These are phyloP conservation scores for Xenus cinereus DNA, from an alignment of 2,113 vertebrate genomes.

Conservation along the genomic window DNA sequence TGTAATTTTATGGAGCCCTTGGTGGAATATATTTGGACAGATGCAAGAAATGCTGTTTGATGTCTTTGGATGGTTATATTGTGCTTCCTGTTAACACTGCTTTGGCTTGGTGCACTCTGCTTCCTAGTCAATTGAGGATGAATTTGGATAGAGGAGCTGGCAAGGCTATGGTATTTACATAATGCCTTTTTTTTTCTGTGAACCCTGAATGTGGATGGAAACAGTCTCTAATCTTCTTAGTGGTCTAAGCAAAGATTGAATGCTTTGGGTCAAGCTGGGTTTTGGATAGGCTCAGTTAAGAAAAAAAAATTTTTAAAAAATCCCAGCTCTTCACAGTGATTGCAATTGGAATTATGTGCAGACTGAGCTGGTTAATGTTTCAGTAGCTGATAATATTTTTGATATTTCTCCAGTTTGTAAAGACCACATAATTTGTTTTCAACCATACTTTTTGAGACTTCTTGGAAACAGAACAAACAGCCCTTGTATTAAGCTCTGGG, in stretches of 20 bases:
- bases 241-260: slow-evolving; percentile 56
- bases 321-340: not conserved
- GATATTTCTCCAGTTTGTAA: not conserved
- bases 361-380: not conserved
- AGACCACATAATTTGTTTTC: not conserved
- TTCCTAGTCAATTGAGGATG: slow-evolving; percentile 44
- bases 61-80: slow-evolving; percentile 21
- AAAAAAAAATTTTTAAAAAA: not conserved
- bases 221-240: slow-evolving; percentile 64
- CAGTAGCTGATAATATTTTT: not conserved
- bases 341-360: not conserved
- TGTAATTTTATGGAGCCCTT: not conserved
- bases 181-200: slow-evolving; percentile 42
- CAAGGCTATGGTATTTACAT: slow-evolving; percentile 52
- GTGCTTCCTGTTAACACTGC: slow-evolving; percentile 10
- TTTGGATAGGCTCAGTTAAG: not conserved
- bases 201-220: slow-evolving; percentile 53
- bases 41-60: slow-evolving; percentile 24
- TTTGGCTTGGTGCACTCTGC: slow-evolving; percentile 4
- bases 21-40: not conserved
- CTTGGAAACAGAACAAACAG: slow-evolving; percentile 14
- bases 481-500: not conserved
- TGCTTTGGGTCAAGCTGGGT: slow-evolving; percentile 36
- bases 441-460: not conserved
- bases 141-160: slow-evolving; percentile 36